Evolutionary conservation across 2,797 vertebrate genomes (phyloP).

Genomic region (Pogoniulus pusillus): DNA sequence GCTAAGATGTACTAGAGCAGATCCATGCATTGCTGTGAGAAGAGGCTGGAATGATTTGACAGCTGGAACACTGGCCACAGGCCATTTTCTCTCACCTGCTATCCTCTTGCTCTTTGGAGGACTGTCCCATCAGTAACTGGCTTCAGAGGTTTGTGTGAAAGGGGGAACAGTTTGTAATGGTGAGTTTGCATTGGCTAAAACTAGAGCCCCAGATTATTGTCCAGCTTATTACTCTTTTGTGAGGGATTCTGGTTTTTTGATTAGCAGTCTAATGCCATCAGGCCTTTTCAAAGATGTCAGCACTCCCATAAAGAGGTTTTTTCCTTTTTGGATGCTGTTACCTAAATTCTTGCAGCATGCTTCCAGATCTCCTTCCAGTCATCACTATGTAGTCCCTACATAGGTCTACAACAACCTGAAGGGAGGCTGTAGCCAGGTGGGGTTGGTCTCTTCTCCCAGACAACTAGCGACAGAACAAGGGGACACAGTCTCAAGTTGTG

Average conservation of each 20-base stretch:
- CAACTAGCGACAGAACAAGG: no score
- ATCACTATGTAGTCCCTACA: no score
- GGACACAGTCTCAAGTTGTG: no score
- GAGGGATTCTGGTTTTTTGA: background rate
- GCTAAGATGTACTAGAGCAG: background rate
- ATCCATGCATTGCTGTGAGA: background rate
- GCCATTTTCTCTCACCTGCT: background rate
- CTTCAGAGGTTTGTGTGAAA: background rate
- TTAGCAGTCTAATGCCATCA: background rate
- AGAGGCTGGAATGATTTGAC: background rate
- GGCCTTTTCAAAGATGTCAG: background rate
- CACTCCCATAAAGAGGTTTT: background rate
- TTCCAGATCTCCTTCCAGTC: conserved; percentile 67
- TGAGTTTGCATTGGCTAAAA: background rate
- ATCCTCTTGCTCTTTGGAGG: background rate
- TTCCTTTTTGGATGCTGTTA: background rate
- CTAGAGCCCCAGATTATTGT: background rate
- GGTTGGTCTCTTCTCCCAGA: no score
- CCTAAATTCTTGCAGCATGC: conserved; percentile 47
- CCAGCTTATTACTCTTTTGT: background rate
- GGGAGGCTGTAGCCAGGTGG: no score
- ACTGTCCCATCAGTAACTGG: background rate
- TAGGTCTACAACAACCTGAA: no score
- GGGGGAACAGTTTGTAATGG: background rate
- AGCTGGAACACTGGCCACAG: background rate